Conservation (phyloP, 1,140 invertebrate genomes). For the Spodoptera litura region DNA sequence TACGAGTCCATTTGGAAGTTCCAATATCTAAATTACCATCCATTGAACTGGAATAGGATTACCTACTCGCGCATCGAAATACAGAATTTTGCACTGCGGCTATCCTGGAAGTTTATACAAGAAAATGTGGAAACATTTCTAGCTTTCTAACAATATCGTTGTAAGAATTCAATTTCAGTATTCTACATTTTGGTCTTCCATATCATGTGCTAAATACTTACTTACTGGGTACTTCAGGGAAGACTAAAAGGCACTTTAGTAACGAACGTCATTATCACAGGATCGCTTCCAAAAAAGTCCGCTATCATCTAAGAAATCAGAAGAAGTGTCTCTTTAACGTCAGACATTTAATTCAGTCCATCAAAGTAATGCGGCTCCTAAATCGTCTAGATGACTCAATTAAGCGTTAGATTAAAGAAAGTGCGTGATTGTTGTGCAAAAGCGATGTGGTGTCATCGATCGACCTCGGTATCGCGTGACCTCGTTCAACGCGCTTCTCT, state of each 20-base stretch:
- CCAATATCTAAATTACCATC: slow-evolving; percentile 15
- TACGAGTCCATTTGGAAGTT: too few species aligned
- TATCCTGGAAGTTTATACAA: slow-evolving; percentile 5
- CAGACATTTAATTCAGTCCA: slow-evolving; percentile 14
- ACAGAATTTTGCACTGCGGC: slow-evolving; percentile 18
- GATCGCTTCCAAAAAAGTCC: neutral
- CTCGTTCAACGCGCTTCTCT: slow-evolving; percentile 3
- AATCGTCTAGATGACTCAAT: slow-evolving; percentile 38
- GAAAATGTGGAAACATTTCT: slow-evolving; percentile 3
- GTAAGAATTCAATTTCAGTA: too few species aligned
- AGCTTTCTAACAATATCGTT: neutral
- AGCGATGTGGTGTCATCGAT: slow-evolving; percentile 39
- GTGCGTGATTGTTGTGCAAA: slow-evolving; percentile 45
- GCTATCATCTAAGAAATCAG: neutral
- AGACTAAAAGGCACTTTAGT: neutral
- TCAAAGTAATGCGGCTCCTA: slow-evolving; percentile 23
- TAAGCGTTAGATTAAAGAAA: slow-evolving; percentile 44
- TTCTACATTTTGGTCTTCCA: too few species aligned
- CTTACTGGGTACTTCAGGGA: neutral
- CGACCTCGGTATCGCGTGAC: slow-evolving; percentile 36
- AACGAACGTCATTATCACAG: neutral
- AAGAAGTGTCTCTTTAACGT: slow-evolving; percentile 23
- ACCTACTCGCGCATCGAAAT: slow-evolving; percentile 29
- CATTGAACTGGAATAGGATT: slow-evolving; percentile 20
- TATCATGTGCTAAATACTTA: neutral